Percentiles rank a stretch among this genome's conserved stretches.
phyloP scores from a whole-genome alignment of 2,888 invertebrate genomes.

The Galeopsomyia nigrocyanea region DNA sequence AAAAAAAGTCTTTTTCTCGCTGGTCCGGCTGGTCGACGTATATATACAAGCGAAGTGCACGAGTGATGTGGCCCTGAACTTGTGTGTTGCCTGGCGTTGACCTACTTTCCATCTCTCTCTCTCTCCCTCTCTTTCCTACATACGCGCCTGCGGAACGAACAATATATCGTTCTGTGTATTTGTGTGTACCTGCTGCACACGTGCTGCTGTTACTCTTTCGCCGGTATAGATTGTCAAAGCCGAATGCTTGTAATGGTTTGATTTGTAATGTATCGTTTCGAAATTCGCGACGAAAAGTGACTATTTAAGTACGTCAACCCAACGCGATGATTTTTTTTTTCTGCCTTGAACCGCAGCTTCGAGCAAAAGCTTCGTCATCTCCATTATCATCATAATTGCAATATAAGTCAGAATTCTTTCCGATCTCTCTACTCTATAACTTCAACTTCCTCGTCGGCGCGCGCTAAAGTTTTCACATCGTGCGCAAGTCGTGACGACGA shows the following conservation, averaged over 20 bases:
- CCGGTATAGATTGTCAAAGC: conserved; percentile 15
- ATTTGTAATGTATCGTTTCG: no score
- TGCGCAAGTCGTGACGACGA: background rate
- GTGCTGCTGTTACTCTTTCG: conserved; percentile 22
- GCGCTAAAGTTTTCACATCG: conserved; percentile 34
- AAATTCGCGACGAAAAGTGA: no score
- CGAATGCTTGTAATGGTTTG: conserved; percentile 12
- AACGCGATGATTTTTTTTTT: background rate
- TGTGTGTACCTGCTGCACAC: conserved; percentile 40
- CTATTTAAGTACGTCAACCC: no score
- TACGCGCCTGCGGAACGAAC: conserved; percentile 48
- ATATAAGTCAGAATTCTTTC: conserved; percentile 4
- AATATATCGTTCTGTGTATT: conserved; percentile 46
- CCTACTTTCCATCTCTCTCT: no score
- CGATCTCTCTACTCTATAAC: conserved; percentile 9
- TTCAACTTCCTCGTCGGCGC: background rate
- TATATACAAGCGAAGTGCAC: no score
- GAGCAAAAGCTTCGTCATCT: conserved; percentile 28
- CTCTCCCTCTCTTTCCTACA: conserved; percentile 18
- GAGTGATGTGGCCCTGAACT: no score
- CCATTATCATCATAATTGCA: conserved; percentile 40
- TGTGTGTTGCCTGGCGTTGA: no score
- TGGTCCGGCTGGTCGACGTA: no score
- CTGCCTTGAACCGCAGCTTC: conserved; percentile 15
- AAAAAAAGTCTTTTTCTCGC: no score